Evolutionary conservation across 1,140 invertebrate species (phyloP).

Genomic region (Muscidifurax raptorellus): DNA sequence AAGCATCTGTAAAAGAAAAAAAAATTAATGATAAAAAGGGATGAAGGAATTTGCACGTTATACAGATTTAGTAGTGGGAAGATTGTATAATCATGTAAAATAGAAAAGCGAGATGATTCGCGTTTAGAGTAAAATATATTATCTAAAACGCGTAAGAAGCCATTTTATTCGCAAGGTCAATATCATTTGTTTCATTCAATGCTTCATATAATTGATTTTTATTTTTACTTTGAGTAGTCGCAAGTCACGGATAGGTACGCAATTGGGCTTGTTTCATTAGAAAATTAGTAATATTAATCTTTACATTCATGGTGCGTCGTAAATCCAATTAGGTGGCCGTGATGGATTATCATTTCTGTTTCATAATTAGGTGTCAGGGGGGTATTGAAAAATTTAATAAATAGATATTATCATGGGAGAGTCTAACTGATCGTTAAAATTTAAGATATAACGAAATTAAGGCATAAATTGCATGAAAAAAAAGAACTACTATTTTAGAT

Average conservation of each 20-base stretch:
- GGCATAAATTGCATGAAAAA: slow-evolving; percentile 21
- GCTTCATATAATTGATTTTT: slow-evolving; percentile 34
- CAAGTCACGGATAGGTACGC: slow-evolving; percentile 56
- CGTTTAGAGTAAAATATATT: not conserved
- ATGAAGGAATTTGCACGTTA: not conserved
- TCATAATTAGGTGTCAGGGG: slow-evolving; percentile 65
- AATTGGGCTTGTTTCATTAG: slow-evolving; percentile 60
- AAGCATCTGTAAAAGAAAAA: not conserved
- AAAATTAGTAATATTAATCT: slow-evolving; percentile 53
- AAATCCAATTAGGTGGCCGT: not conserved
- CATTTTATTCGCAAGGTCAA: slow-evolving; percentile 17
- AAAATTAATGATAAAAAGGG: not conserved
- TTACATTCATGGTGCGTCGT: slow-evolving; percentile 42
- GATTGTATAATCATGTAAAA: slow-evolving; percentile 19
- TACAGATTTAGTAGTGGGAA: not conserved
- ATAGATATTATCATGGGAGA: slow-evolving; percentile 53
- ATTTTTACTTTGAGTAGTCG: slow-evolving; percentile 9
- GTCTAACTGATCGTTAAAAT: slow-evolving; percentile 65
- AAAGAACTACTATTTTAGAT: slow-evolving; percentile 52
- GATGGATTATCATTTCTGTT: slow-evolving; percentile 20
- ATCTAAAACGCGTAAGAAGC: slow-evolving; percentile 17
- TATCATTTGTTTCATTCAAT: slow-evolving; percentile 8
- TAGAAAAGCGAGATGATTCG: slow-evolving; percentile 13
- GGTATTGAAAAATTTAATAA: slow-evolving; percentile 45
- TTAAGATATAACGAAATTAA: slow-evolving; percentile 54